Base-by-base conservation (phyloP, 2,888 invertebrate species). In the Clistopyga incitator region DNA sequence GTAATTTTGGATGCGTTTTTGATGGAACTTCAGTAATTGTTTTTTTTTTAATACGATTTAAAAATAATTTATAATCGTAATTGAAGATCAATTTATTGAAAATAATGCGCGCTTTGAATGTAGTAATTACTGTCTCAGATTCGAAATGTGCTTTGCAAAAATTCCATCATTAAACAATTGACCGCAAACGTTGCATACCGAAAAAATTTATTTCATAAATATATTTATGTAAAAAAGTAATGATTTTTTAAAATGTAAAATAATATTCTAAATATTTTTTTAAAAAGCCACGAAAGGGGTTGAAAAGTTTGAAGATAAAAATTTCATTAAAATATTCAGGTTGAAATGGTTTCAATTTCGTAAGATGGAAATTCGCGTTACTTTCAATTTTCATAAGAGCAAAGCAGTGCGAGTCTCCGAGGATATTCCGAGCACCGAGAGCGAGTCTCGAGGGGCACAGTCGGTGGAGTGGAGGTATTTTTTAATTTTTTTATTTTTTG, bases 401-500 rank as follows among this genome's bases (percentile, higher is more conserved):
- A 29, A 29, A 59, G 29, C 59, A 15, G 29, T 29, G 1, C 29
- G 29, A 34, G 59, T 61, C n/a, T 61, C 59, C 34, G n/a, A 25
- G 23, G 56, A 56, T 56, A 56, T 56, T 25, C 56, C 56, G 56
- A 56, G 56, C 25, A 25, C 56, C 15, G 56, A 25, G 25, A 56
- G 25, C 25, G 56, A 56, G 23, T 25, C 56, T 56, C 56, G 23
- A 23, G 56, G 25, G 56, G 25, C 56, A 38, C 38, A 65, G 29
- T 25, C 50, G 38, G 50, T 20, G 34, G 50, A 50, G 50, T 70
- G 2, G 34, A 23, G 34, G 20, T 52, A 67, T 78, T 68, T 47
- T 25, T 47, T n/a, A n/a, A n/a, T n/a, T 34, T 23, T 47, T 29
- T 64, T 74, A 54, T 64, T 65, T 52, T 29, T 65, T 13, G 23